Evolutionary conservation across 2,888 invertebrate species (phyloP).

Genomic region (Amblyjoppa fuscipennis): DNA sequence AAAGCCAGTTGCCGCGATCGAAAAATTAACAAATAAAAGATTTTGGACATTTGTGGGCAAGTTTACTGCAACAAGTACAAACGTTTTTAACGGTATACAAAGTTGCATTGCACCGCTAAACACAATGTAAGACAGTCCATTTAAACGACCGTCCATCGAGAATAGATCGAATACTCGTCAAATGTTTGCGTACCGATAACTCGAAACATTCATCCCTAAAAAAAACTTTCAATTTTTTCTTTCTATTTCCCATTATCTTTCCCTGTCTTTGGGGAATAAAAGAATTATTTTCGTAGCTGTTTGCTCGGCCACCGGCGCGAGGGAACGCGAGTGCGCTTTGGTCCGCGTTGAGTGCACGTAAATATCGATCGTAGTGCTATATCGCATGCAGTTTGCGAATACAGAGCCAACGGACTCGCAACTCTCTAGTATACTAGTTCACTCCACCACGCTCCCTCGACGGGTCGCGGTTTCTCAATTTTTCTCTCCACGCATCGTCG

Average conservation of each 20-base stretch:
- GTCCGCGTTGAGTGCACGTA: neutral
- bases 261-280: neutral
- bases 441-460: neutral
- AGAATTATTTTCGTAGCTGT: neutral
- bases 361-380: conserved; percentile 19
- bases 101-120: neutral
- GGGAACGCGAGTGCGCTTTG: neutral
- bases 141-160: neutral
- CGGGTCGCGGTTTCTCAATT: neutral
- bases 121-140: neutral
- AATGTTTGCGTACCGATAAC: neutral
- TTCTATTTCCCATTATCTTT: neutral
- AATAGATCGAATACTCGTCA: neutral
- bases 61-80: too few species aligned
- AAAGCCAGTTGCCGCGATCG: too few species aligned
- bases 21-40: too few species aligned
- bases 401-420: neutral
- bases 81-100: neutral
- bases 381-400: conserved; percentile 24
- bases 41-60: too few species aligned
- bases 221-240: neutral
- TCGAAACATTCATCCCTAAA: neutral
- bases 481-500: neutral
- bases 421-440: neutral
- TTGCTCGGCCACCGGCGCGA: neutral